phyloP scores from a whole-genome alignment of 1,140 invertebrate species.

The Kradibia gibbosae region DNA sequence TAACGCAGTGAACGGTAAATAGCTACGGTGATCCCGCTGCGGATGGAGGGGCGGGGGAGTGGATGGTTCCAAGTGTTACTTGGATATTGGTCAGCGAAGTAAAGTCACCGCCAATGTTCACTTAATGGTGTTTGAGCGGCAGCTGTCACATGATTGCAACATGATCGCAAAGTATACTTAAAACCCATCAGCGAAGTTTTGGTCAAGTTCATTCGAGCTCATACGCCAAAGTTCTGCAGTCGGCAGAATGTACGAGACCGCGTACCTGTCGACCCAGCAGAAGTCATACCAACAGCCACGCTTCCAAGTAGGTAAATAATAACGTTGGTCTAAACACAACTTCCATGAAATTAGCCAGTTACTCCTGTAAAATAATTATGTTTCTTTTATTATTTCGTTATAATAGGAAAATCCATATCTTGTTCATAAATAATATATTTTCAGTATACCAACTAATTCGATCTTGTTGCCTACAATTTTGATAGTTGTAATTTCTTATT shows the following conservation, averaged over 20 bases:
- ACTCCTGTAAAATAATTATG: not conserved
- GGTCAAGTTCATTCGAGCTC: constrained; percentile 29
- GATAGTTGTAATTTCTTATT: too few relatives aligned
- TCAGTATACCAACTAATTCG: not conserved
- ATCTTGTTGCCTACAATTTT: too few relatives aligned
- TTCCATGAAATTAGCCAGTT: not conserved
- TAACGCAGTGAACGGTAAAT: too few relatives aligned
- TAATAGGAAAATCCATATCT: not conserved
- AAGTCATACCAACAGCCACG: not conserved
- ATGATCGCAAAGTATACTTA: constrained; percentile 20
- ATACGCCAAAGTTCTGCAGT: not conserved
- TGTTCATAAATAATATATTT: not conserved
- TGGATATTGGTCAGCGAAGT: not conserved
- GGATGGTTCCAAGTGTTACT: not conserved
- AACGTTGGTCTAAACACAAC: constrained; percentile 41
- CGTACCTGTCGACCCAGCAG: too few relatives aligned
- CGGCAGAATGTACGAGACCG: constrained; percentile 43
- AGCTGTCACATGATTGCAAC: not conserved
- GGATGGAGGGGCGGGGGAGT: not conserved
- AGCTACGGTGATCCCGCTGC: too few relatives aligned
- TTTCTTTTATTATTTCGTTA: not conserved
- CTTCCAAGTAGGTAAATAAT: constrained; percentile 11
- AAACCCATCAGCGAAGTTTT: constrained; percentile 1
- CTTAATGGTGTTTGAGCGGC: constrained; percentile 25
- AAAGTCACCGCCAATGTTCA: not conserved